These are phyloP conservation scores for Siniperca obscura DNA, from an alignment of 2,797 vertebrate genomes.

Conservation along the genomic window DNA sequence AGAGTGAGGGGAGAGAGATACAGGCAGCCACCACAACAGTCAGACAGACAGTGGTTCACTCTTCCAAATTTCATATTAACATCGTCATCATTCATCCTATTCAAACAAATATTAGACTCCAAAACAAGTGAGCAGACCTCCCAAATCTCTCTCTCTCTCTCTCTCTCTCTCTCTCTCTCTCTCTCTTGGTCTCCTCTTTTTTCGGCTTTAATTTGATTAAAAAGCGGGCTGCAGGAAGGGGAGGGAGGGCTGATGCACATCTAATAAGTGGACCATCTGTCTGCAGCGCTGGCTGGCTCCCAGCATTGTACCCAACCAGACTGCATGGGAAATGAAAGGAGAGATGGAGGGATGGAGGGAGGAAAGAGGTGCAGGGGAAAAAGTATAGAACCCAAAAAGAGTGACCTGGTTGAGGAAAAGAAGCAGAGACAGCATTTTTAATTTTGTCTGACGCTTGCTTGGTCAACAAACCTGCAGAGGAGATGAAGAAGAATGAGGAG, in stretches of 20 bases:
- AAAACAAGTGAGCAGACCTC: conserved; percentile 71
- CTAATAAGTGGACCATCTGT: conserved; percentile 99
- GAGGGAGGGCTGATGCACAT: conserved; percentile 94
- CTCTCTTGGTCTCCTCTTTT: conserved; percentile 74
- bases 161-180: conserved; percentile 31
- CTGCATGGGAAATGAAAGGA: conserved; percentile 79
- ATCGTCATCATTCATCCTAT: conserved; percentile 75
- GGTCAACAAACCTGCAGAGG: conserved; percentile 79
- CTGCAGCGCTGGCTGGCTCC: conserved; percentile 94
- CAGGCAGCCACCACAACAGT: conserved; percentile 35
- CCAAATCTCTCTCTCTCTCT: conserved; percentile 46
- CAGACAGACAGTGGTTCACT: conserved; percentile 49
- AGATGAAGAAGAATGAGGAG: conserved; percentile 48
- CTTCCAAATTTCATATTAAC: conserved; percentile 73
- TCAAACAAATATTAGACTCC: conserved; percentile 77
- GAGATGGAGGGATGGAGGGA: conserved; percentile 33
- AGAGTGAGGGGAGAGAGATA: background rate
- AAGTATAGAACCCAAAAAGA: conserved; percentile 53
- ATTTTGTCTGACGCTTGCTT: conserved; percentile 70
- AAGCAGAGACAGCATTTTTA: conserved; percentile 82
- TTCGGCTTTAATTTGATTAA: conserved; percentile 98
- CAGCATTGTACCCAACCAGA: conserved; percentile 93
- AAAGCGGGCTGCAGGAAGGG: conserved; percentile 97
- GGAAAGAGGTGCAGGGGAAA: background rate
- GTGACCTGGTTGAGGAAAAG: conserved; percentile 84